phyloP scores from a whole-genome alignment of 2,797 vertebrate species.

The Miichthys miiuy region DNA sequence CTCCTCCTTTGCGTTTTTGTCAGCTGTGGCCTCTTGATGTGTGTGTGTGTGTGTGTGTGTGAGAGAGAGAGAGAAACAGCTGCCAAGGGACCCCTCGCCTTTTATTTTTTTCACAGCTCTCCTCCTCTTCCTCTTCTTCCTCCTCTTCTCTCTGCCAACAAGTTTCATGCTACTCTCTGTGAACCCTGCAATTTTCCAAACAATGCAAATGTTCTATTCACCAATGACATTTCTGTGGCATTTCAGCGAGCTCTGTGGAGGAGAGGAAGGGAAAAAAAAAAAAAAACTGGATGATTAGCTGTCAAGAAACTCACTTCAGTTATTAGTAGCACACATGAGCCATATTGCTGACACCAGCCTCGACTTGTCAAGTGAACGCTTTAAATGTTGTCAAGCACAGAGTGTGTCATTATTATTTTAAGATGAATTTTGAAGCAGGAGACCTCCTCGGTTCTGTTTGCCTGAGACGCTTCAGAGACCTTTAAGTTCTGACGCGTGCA shows the following conservation, averaged over 20 bases:
- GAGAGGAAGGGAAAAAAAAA: neutral
- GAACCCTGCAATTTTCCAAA: constrained; percentile 74
- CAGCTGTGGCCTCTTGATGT: constrained; percentile 79
- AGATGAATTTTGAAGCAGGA: constrained; percentile 10
- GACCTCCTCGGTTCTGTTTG: constrained; percentile 34
- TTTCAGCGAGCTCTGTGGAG: constrained; percentile 51
- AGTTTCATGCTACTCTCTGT: constrained; percentile 81
- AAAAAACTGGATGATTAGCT: constrained; percentile 58
- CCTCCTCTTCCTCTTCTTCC: constrained; percentile 28
- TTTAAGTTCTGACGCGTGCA: constrained; percentile 29
- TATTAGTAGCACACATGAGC: constrained; percentile 52
- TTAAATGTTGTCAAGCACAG: constrained; percentile 35
- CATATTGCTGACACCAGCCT: constrained; percentile 40
- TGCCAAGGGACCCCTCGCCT: constrained; percentile 74
- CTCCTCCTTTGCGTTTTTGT: constrained; percentile 67
- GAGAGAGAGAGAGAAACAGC: constrained; percentile 68
- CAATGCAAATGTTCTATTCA: constrained; percentile 59
- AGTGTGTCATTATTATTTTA: constrained; percentile 53
- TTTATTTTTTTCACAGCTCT: constrained; percentile 32
- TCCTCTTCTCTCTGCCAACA: constrained; percentile 56
- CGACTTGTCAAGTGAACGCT: constrained; percentile 46
- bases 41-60: constrained; percentile 37
- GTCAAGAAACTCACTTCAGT: constrained; percentile 60
- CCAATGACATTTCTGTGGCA: constrained; percentile 77
- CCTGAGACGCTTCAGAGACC: constrained; percentile 43